phyloP scores from a whole-genome alignment of 2,797 vertebrate species.

The Bradypodion pumilum region DNA sequence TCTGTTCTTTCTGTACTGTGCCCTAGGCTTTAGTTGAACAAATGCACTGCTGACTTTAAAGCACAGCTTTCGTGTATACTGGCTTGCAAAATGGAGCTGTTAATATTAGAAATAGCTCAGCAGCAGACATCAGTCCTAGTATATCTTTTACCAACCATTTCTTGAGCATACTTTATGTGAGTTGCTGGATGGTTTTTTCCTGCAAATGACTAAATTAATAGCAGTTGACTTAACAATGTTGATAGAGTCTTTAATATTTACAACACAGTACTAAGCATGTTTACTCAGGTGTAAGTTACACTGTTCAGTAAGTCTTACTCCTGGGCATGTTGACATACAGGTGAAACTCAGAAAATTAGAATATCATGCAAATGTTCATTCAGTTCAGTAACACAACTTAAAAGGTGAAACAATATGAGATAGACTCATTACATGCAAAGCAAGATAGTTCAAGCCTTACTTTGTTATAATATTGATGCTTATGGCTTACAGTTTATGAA shows the following conservation, averaged over 20 bases:
- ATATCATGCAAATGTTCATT: no score
- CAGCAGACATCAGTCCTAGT: not conserved
- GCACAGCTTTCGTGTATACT: conserved; percentile 16
- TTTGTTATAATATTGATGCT: no score
- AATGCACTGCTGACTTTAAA: conserved; percentile 26
- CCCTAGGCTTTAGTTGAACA: conserved; percentile 11
- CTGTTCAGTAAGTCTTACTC: not conserved
- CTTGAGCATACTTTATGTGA: not conserved
- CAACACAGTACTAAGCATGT: not conserved
- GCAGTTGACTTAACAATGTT: not conserved
- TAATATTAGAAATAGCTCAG: not conserved
- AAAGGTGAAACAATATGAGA: no score
- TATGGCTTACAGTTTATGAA: no score
- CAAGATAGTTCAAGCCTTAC: no score
- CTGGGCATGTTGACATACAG: not conserved
- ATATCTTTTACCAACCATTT: not conserved
- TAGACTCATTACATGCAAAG: no score
- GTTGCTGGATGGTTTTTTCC: not conserved
- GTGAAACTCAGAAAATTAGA: no score
- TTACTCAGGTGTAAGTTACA: not conserved
- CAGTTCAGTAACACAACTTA: no score
- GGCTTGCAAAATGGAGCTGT: not conserved
- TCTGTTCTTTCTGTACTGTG: not conserved
- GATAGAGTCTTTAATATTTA: not conserved
- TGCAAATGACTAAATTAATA: not conserved